A percentile compares a stretch with the other conserved stretches of the same genome.
Conservation (phyloP, 2,113 vertebrate genomes). For the Triplophysa siluroides region DNA sequence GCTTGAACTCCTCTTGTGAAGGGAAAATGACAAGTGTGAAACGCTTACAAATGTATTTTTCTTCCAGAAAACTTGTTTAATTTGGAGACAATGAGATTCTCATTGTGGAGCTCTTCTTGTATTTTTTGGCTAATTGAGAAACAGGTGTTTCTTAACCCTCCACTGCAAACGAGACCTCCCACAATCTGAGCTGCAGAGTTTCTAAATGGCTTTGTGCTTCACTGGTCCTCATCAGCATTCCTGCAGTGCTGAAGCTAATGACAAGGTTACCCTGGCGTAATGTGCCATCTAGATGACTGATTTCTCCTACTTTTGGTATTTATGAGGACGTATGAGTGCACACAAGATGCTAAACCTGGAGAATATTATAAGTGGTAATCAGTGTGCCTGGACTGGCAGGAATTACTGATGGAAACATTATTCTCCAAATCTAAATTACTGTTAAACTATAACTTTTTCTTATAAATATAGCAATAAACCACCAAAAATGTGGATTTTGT, state of each 20-base stretch:
- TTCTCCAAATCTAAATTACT: conserved; percentile 45
- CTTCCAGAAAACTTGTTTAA: conserved; percentile 41
- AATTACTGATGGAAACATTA: conserved; percentile 24
- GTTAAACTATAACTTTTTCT: conserved; percentile 47
- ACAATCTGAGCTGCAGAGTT: conserved; percentile 40
- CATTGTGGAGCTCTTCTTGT: conserved; percentile 28
- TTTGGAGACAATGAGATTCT: conserved; percentile 34
- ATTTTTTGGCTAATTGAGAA: conserved; percentile 51
- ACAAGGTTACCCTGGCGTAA: conserved; percentile 54
- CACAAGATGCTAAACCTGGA: conserved; percentile 56
- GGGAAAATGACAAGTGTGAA: conserved; percentile 52
- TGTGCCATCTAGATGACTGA: conserved; percentile 48
- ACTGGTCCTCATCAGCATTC: conserved; percentile 45
- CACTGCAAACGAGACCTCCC: conserved; percentile 35
- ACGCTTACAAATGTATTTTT: conserved; percentile 35
- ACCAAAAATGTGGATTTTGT: not conserved
- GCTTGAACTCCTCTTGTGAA: not conserved
- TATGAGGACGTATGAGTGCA: conserved; percentile 58
- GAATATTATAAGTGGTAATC: conserved; percentile 59
- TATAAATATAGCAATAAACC: conserved; percentile 19
- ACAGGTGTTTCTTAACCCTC: conserved; percentile 59
- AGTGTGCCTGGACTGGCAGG: conserved; percentile 48
- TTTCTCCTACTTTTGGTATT: conserved; percentile 58
- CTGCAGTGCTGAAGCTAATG: conserved; percentile 46
- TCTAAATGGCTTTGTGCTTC: conserved; percentile 9